Evolutionary conservation across 2,797 vertebrate species (phyloP).

Genomic region (Hybognathus amarus): DNA sequence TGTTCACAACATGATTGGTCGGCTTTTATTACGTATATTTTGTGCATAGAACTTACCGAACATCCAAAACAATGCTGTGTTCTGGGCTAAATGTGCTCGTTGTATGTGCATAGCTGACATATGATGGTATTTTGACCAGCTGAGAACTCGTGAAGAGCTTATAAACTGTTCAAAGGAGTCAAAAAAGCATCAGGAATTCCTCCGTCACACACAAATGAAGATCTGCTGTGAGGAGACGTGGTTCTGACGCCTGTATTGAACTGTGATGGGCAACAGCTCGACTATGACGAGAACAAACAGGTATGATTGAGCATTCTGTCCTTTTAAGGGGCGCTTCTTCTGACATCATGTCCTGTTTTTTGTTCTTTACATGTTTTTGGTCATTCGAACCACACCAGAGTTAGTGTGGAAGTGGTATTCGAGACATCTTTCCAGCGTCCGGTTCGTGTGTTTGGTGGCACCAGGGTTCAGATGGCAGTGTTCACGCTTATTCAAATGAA

Average conservation of each 20-base stretch:
- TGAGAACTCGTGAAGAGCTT: too few relatives aligned
- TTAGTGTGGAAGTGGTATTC: accelerated
- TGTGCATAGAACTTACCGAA: background rate
- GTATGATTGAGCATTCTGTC: too few relatives aligned
- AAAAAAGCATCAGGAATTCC: too few relatives aligned
- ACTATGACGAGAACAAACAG: background rate
- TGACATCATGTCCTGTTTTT: background rate
- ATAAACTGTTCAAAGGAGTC: too few relatives aligned
- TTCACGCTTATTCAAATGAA: background rate
- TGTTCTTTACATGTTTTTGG: background rate
- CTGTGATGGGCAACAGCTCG: background rate
- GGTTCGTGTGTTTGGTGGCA: too few relatives aligned
- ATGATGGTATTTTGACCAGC: too few relatives aligned
- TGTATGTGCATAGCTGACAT: too few relatives aligned
- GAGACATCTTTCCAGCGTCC: background rate
- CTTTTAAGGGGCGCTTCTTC: too few relatives aligned
- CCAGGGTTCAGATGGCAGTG: background rate
- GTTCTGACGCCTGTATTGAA: background rate
- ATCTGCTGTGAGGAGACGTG: background rate
- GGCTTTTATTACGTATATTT: background rate
- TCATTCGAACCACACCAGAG: background rate
- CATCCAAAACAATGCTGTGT: too few relatives aligned
- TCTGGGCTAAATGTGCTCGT: too few relatives aligned
- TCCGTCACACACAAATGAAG: too few relatives aligned
- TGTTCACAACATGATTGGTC: too few relatives aligned